phyloP scores from a whole-genome alignment of 2,888 invertebrate genomes.

The Homarus gammarus region DNA sequence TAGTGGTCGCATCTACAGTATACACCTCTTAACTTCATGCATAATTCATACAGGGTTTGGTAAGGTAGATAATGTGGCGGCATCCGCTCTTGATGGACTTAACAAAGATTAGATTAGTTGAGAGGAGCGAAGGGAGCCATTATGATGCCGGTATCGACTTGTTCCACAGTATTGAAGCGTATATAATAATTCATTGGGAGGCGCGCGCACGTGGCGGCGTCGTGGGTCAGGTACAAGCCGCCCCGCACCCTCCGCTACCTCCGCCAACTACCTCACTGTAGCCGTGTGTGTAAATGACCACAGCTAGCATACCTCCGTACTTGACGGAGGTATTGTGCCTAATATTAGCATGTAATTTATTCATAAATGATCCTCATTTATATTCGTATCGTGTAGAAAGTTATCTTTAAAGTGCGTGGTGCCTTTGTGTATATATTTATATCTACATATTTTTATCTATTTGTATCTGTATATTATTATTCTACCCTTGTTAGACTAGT shows the following conservation, averaged over 20 bases:
- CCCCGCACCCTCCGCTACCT: not conserved
- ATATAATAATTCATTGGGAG: conserved; percentile 12
- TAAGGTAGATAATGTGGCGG: too few relatives aligned
- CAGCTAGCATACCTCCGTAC: too few relatives aligned
- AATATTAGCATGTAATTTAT: not conserved
- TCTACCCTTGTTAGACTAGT: not conserved
- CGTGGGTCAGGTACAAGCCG: conserved; percentile 8
- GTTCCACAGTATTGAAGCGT: conserved; percentile 14
- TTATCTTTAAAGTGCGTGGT: conserved; percentile 2
- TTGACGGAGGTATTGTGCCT: not conserved
- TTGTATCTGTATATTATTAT: conserved; percentile 13
- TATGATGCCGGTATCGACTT: conserved; percentile 9
- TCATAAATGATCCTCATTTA: not conserved
- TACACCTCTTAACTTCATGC: too few relatives aligned
- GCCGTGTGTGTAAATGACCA: not conserved
- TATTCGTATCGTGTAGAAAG: not conserved
- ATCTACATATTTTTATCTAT: conserved; percentile 22
- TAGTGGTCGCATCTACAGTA: too few relatives aligned
- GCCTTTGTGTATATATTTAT: conserved; percentile 12
- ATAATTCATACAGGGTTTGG: too few relatives aligned
- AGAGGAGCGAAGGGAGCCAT: not conserved
- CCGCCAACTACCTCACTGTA: not conserved
- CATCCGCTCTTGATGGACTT: too few relatives aligned
- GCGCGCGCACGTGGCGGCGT: conserved; percentile 16
- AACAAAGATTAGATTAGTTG: not conserved